A percentile compares a stretch with the other conserved stretches of the same genome.
These are phyloP conservation scores for Sclerodermus sp. DNA, from an alignment of 2,888 invertebrate species.

Conservation along the genomic window DNA sequence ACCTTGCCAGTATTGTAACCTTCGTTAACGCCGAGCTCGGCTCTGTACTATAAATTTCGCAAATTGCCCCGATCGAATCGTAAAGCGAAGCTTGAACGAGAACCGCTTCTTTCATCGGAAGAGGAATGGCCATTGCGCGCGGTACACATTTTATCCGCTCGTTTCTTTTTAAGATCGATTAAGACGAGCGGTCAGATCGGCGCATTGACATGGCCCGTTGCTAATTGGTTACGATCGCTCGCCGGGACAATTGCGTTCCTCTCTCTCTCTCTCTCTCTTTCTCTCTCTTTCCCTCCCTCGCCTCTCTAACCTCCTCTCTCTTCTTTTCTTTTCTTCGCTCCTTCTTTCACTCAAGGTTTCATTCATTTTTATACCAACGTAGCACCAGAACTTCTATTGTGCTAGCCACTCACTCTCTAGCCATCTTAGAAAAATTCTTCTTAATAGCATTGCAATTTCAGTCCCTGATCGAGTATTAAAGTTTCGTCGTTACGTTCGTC, in stretches of 20 bases:
- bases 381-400: too few relatives aligned
- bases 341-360: too few relatives aligned
- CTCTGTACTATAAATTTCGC: conserved; percentile 34
- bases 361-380: too few relatives aligned
- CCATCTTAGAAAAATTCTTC: too few relatives aligned
- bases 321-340: too few relatives aligned
- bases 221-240: conserved; percentile 24
- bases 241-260: neutral
- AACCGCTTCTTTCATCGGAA: conserved; percentile 1
- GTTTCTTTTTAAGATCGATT: conserved; percentile 20
- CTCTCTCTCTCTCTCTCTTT: neutral
- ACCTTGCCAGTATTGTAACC: conserved; percentile 13
- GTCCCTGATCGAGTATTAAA: too few relatives aligned
- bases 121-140: conserved; percentile 2
- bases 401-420: too few relatives aligned
- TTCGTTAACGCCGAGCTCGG: conserved; percentile 32
- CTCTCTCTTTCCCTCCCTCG: too few relatives aligned
- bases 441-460: too few relatives aligned
- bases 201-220: conserved; percentile 10
- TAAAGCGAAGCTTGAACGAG: conserved; percentile 20
- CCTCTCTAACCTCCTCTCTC: too few relatives aligned
- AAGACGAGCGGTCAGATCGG: conserved; percentile 7
- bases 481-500: too few relatives aligned
- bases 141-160: conserved; percentile 14
- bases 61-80: conserved; percentile 37